These are phyloP conservation scores for Oxytorus armatus DNA, from an alignment of 2,888 invertebrate genomes.

Conservation along the genomic window DNA sequence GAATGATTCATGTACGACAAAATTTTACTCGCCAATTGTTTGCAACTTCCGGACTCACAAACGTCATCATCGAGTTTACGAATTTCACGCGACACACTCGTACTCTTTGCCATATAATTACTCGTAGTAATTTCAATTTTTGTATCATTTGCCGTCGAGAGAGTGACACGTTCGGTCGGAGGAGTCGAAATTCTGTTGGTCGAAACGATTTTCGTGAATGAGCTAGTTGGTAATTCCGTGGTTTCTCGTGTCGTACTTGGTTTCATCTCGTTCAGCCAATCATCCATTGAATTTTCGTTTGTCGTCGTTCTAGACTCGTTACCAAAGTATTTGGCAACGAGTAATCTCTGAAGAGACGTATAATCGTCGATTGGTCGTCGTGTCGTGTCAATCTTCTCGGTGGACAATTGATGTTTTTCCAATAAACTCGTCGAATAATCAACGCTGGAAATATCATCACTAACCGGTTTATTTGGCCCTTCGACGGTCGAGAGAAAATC, in stretches of 20 bases:
- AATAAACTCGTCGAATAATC: background rate
- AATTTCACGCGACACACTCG: background rate
- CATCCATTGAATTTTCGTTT: constrained; percentile 1
- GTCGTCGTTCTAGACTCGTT: constrained; percentile 45
- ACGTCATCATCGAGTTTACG: background rate
- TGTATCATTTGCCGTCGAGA: background rate
- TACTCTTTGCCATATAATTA: background rate
- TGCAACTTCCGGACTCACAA: constrained; percentile 72
- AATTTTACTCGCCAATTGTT: constrained; percentile 74
- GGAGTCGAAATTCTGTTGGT: constrained; percentile 4
- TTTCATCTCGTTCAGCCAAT: constrained; percentile 46
- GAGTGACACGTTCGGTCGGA: background rate
- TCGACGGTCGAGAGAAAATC: background rate
- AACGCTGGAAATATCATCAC: background rate
- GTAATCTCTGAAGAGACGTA: constrained; percentile 52
- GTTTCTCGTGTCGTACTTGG: background rate
- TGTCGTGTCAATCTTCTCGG: constrained; percentile 21
- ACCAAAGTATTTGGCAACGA: constrained; percentile 55
- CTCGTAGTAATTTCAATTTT: constrained; percentile 1
- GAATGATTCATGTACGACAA: constrained; percentile 78
- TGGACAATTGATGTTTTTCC: background rate
- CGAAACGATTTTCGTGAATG: constrained; percentile 5
- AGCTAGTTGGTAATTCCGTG: constrained; percentile 3
- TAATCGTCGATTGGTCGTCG: background rate
- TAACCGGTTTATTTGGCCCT: background rate